Base-by-base conservation (phyloP, 2,113 vertebrate species). In the Pungitius pungitius region DNA sequence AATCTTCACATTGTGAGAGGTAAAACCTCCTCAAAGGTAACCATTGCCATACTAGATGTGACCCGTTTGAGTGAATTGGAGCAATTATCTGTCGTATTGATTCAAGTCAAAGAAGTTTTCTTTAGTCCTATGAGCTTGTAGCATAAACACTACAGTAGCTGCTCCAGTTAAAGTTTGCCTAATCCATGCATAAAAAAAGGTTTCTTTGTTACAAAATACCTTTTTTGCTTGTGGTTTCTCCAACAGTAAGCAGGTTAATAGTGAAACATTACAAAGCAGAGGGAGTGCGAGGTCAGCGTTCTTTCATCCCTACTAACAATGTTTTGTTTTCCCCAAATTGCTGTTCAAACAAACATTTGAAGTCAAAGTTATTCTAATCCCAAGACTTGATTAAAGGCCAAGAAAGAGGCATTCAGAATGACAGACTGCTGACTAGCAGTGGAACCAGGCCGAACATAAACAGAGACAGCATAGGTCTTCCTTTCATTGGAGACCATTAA, bases 81-180 rank as follows among this genome's bases (percentile, higher is more conserved):
- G n/a, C n/a, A 3, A 45, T 20, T 14, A 49, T 71, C 27, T 37
- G 24, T 5, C 40, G 20, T 47, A 13, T 13, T 68, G 69, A 35
- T 61, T 67, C 55, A 39, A 67, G 2, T 37, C 27, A 10, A 39
- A 18, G 26, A 45, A 22, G 20, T 52, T 66, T 67, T 83, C 26
- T 35, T 47, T 14, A 17, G 47, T 75, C 60, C 81, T 61, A 40
- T 24, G 64, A 55, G 15, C 57, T 75, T 80, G 54, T 77, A 35
- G 33, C 33, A 42, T 81, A 82, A 81, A 54, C 5, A 24, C 63
- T 73, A 83, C 67, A 83, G 86, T 80, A 86, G 85, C 68, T 65
- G 69, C 39, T 78, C 73, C 65, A 65, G 58, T 75, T 83, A 59
- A 85, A 77, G 65, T 65, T 78, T 75, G 57, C 43, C 69, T 83